phyloP scores from a whole-genome alignment of 2,113 vertebrate genomes.

The Gasterosteus aculeatus region DNA sequence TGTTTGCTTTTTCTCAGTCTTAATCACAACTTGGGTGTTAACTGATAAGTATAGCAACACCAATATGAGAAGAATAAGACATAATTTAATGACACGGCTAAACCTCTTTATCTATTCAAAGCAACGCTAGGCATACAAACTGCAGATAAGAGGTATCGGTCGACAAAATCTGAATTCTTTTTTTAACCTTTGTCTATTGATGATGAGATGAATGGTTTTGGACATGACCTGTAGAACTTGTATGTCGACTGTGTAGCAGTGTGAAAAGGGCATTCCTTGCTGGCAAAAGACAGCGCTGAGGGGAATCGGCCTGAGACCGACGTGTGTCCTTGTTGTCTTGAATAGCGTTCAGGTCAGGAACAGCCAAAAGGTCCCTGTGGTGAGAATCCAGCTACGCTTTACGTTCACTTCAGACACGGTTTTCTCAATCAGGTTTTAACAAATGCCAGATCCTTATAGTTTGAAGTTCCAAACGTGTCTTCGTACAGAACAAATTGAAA shows the following conservation, averaged over 20 bases:
- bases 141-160: neutral
- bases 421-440: neutral
- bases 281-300: constrained; percentile 15
- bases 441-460: neutral
- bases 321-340: constrained; percentile 4
- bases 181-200: neutral
- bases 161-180: neutral
- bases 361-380: constrained; percentile 13
- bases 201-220: neutral
- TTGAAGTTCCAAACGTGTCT: neutral
- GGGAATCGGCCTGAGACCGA: constrained; percentile 27
- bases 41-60: neutral
- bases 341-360: constrained; percentile 27
- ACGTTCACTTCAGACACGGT: constrained; percentile 11
- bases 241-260: constrained; percentile 11
- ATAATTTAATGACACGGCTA: neutral
- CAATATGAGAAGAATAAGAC: neutral
- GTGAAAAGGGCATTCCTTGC: constrained; percentile 36
- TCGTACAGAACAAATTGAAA: constrained; percentile 18
- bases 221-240: neutral
- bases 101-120: neutral
- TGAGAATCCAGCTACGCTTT: constrained; percentile 15
- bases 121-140: neutral
- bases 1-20: neutral
- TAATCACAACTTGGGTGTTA: neutral